Conservation (phyloP, 1,140 invertebrate genomes). For the Antheraea pernyi region DNA sequence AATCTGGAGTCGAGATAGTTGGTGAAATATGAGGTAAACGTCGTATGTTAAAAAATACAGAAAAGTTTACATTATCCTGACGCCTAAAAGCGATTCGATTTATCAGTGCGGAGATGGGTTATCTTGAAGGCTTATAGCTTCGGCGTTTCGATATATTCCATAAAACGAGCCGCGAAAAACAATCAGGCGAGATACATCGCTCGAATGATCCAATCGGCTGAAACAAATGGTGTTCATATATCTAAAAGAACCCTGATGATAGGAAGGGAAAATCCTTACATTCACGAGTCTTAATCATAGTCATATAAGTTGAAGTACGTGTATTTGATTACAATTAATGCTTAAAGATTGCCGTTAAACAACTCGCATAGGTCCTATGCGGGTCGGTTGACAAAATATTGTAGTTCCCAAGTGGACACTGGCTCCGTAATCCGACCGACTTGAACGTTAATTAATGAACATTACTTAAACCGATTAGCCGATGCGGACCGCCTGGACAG, state of each 20-base stretch:
- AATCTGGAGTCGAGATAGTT: too few species aligned
- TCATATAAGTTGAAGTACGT: background rate
- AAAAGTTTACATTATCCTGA: background rate
- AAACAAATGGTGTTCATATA: conserved; percentile 61
- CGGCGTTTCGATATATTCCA: conserved; percentile 40
- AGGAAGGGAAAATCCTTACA: background rate
- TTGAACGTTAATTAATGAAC: conserved; percentile 51
- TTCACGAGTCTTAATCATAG: background rate
- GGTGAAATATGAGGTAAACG: background rate
- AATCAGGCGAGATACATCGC: conserved; percentile 59
- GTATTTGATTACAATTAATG: conserved; percentile 3
- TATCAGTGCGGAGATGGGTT: conserved; percentile 35
- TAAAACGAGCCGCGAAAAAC: conserved; percentile 60
- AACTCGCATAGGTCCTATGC: conserved; percentile 25
- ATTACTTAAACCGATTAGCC: conserved; percentile 59
- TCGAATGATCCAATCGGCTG: conserved; percentile 58
- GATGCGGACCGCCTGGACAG: conserved; percentile 32
- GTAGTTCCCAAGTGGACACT: conserved; percentile 41
- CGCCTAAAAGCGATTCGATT: conserved; percentile 14
- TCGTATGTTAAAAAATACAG: background rate
- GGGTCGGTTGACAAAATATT: conserved; percentile 59
- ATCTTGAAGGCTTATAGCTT: conserved; percentile 22
- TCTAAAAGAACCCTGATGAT: conserved; percentile 26
- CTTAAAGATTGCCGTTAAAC: background rate
- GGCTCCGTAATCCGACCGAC: conserved; percentile 39